These are phyloP conservation scores for Urophycis tenuis DNA, from an alignment of 2,797 vertebrate species.

Conservation along the genomic window DNA sequence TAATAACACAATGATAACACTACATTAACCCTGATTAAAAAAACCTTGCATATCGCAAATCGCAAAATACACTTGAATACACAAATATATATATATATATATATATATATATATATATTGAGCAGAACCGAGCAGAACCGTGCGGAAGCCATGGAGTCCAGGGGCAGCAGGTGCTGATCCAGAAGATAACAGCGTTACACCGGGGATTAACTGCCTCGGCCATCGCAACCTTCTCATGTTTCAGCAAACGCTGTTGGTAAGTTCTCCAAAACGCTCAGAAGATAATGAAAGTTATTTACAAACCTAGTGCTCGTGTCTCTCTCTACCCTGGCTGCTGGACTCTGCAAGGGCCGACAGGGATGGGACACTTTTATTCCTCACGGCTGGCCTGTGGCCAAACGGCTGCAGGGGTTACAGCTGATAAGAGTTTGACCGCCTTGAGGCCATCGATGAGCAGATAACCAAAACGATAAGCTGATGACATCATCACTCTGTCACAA, in stretches of 20 bases:
- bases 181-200: neutral
- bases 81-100: neutral
- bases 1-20: slow-evolving; percentile 1
- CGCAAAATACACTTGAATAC: neutral
- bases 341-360: neutral
- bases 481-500: neutral
- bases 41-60: neutral
- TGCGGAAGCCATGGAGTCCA: no score
- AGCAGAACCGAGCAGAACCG: no score
- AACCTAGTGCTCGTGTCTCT: neutral
- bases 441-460: neutral
- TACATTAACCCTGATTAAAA: neutral
- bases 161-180: neutral
- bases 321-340: neutral
- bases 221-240: neutral
- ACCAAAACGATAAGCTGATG: no score
- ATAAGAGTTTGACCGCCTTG: neutral
- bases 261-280: neutral
- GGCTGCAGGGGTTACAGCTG: neutral
- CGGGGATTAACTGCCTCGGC: neutral
- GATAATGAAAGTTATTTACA: no score
- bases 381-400: neutral
- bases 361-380: slow-evolving; percentile 1
- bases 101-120: no score
- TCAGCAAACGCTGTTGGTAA: neutral